These are phyloP conservation scores for Leptinotarsa peninsularis DNA, from an alignment of 2,888 invertebrate species.

Conservation along the genomic window DNA sequence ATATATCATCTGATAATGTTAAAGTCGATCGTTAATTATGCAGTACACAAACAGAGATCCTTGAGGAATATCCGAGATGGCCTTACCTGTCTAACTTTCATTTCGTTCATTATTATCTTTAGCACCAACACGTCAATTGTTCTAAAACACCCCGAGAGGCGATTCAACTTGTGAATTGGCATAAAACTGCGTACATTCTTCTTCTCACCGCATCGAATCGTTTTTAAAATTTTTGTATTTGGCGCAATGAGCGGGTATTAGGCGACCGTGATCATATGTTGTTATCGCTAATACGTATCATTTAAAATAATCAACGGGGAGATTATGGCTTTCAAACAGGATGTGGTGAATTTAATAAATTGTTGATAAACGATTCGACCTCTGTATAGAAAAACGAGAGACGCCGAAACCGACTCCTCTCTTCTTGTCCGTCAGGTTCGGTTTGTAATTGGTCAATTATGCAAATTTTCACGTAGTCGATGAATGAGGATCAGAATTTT, in stretches of 20 bases:
- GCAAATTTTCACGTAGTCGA: slow-evolving; percentile 9
- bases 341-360: slow-evolving; percentile 42
- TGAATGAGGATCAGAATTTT: background rate
- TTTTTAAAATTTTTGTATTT: background rate
- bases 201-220: background rate
- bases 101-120: too few relatives aligned
- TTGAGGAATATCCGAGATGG: too few relatives aligned
- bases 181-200: background rate
- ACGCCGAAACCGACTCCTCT: slow-evolving; percentile 4
- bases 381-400: slow-evolving; percentile 27
- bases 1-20: too few relatives aligned
- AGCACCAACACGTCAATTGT: too few relatives aligned
- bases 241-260: slow-evolving; percentile 12
- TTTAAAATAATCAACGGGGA: slow-evolving; percentile 37
- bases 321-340: slow-evolving; percentile 33
- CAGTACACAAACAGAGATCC: too few relatives aligned
- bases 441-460: slow-evolving; percentile 18
- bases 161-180: background rate
- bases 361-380: slow-evolving; percentile 42
- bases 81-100: too few relatives aligned
- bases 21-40: too few relatives aligned
- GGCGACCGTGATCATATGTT: slow-evolving; percentile 19
- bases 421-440: background rate
- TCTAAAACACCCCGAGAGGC: too few relatives aligned
- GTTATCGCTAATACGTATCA: slow-evolving; percentile 33